A percentile compares a stretch with the other conserved stretches of the same genome.
These are phyloP conservation scores for Megalurothrips usitatus DNA, from an alignment of 2,888 invertebrate species.

Conservation along the genomic window DNA sequence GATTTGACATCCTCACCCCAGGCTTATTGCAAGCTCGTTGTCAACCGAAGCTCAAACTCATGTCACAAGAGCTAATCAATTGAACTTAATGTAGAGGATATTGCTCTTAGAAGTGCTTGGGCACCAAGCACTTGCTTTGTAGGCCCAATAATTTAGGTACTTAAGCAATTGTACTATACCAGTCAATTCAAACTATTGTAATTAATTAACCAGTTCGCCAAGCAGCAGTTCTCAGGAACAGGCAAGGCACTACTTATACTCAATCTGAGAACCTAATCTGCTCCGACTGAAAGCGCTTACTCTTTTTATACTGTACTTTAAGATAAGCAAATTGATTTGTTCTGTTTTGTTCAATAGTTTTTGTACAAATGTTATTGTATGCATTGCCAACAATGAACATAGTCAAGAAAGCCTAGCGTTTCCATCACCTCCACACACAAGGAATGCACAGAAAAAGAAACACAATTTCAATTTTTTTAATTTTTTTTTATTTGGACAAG, in stretches of 20 bases:
- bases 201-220: background rate
- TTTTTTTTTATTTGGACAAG: conserved; percentile 1
- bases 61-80: background rate
- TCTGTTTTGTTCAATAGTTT: background rate
- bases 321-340: background rate
- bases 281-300: background rate
- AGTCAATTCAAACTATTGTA: background rate
- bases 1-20: background rate
- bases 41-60: background rate
- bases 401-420: background rate
- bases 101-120: background rate
- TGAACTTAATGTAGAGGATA: background rate
- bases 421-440: too few species aligned
- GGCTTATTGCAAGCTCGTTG: background rate
- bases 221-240: background rate
- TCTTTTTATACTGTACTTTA: background rate
- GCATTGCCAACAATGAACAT: background rate
- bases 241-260: background rate
- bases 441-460: background rate
- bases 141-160: background rate
- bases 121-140: background rate
- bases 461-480: background rate
- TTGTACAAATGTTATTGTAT: background rate
- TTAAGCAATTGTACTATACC: background rate
- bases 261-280: background rate